phyloP scores from a whole-genome alignment of 2,888 invertebrate genomes.

The Ornithoptera alexandrae region DNA sequence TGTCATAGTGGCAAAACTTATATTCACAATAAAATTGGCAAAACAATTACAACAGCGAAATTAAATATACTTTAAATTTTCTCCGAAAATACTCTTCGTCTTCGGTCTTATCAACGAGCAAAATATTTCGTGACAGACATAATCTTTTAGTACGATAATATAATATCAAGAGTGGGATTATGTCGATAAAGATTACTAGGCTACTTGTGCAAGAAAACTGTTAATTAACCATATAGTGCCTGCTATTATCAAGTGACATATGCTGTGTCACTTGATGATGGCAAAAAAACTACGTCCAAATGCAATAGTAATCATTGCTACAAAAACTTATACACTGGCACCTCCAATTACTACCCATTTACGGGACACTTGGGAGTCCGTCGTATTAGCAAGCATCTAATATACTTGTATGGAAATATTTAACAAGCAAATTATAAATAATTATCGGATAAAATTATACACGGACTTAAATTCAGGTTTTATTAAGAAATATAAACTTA shows the following conservation, averaged over 20 bases:
- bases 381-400: slow-evolving; percentile 66
- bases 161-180: background rate
- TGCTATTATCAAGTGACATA: too few relatives aligned
- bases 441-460: background rate
- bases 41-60: background rate
- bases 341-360: slow-evolving; percentile 75
- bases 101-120: too few relatives aligned
- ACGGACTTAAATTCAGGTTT: background rate
- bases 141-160: background rate
- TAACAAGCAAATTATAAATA: slow-evolving; percentile 10
- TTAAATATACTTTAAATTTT: background rate
- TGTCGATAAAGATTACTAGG: slow-evolving; percentile 2
- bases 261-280: slow-evolving; percentile 59
- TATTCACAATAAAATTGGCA: background rate
- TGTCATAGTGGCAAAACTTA: background rate
- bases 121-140: background rate
- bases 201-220: slow-evolving; percentile 10
- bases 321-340: slow-evolving; percentile 65
- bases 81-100: too few relatives aligned
- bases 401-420: slow-evolving; percentile 34
- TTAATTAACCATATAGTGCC: slow-evolving; percentile 47
- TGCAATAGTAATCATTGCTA: slow-evolving; percentile 64
- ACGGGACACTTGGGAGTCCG: slow-evolving; percentile 66
- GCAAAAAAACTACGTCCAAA: slow-evolving; percentile 68
- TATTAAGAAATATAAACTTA: too few relatives aligned